Conservation (phyloP, 2,113 vertebrate genomes). For the Hoplias malabaricus region DNA sequence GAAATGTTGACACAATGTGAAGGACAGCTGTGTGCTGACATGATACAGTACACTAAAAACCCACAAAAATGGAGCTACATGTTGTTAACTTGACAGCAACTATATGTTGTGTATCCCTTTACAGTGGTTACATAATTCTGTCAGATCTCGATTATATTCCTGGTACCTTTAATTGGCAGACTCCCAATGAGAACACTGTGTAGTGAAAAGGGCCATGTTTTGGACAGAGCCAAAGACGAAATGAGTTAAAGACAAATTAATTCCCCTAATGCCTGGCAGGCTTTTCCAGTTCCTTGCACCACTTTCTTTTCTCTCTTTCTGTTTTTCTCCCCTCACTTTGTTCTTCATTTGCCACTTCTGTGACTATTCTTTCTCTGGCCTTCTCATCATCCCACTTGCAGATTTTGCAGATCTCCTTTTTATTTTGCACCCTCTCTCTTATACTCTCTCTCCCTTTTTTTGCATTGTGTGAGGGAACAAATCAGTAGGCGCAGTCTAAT, state of each 20-base stretch:
- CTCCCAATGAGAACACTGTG: too few species aligned
- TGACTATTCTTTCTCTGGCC: constrained; percentile 1
- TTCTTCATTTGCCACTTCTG: constrained; percentile 34
- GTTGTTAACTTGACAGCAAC: too few species aligned
- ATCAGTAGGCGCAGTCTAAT: constrained; percentile 54
- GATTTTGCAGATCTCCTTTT: constrained; percentile 19
- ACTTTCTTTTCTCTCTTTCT: constrained; percentile 43
- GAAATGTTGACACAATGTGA: too few species aligned
- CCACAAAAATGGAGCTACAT: too few species aligned
- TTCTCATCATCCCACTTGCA: constrained; percentile 29
- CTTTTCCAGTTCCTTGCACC: constrained; percentile 54
- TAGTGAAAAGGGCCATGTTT: too few species aligned
- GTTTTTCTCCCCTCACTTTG: constrained; percentile 49
- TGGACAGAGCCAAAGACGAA: constrained; percentile 60
- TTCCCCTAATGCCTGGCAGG: constrained; percentile 68
- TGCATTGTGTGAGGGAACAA: constrained; percentile 57
- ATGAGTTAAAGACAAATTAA: constrained; percentile 70
- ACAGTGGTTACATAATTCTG: too few species aligned
- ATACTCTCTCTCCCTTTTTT: constrained; percentile 48
- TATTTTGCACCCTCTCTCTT: background rate
- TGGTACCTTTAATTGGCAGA: too few species aligned
- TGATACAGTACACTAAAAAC: too few species aligned
- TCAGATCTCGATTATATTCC: too few species aligned
- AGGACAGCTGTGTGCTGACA: too few species aligned
- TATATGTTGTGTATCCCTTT: too few species aligned